Base-by-base conservation (phyloP, 2,113 vertebrate species). In the Pleuronectes platessa region DNA sequence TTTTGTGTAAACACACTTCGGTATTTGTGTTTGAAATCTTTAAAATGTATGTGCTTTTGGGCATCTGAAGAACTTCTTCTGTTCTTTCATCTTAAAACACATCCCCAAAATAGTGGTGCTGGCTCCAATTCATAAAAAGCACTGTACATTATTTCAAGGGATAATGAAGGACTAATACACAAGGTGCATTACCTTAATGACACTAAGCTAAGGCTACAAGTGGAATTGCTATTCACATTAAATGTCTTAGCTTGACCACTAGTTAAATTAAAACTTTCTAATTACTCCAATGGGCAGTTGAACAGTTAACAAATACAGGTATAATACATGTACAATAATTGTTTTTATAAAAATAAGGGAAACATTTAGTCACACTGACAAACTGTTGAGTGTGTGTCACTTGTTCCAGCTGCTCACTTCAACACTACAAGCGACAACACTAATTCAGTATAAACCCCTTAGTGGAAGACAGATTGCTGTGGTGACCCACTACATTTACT, bases 161-260 rank as follows among this genome's bases (percentile, higher is more conserved):
- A 67, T 79, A 23, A 67, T 47, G 35, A 10, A 26, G 21, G 3
- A 18, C 31, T 56, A 65, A 74, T 27, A 47, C 11, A 27, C n/a
- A 61, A 17, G 54, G 60, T 27, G 60, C 45, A 65, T 56, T 10
- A 40, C 35, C 9, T 21, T 18, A 47, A 24, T 61, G n/a, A 45
- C 26, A 15, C 9, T 37, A 37, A 37, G 9, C 12, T 3, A 13
- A 47, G 45, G 45, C 45, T 47, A 6, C 5, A 31, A 15, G 21
- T 65, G 1, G 6, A 10, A 54, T 26, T 45, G 8, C 31, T 71
- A 59, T 70, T 40, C 35, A 60, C 64, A 73, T 59, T 75, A 71
- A 86, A 54, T 5, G 59, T 74, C 27, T 83, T 20, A 4, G 4
- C 3, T 17, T 49, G 4, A 18, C 17, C 47, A 18, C 31, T 35